A percentile compares a stretch with the other conserved stretches of the same genome.
Conservation (phyloP, 1,140 invertebrate genomes). For the Leptopilina clavipes region DNA sequence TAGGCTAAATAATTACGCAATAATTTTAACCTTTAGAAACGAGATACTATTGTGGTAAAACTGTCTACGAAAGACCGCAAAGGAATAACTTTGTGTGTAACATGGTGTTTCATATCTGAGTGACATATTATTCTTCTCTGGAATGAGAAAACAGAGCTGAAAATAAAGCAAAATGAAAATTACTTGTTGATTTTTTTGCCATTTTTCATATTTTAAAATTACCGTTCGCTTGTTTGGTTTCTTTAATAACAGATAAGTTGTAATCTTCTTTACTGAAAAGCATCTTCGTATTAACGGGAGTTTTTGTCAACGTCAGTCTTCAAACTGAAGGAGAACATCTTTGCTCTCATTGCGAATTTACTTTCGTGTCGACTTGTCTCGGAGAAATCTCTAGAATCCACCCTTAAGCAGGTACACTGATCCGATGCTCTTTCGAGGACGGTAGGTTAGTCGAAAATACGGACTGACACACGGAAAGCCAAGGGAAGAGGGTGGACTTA, state of each 20-base stretch:
- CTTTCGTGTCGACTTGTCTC: conserved; percentile 32
- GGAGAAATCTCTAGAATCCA: conserved; percentile 30
- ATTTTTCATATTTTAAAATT: too few species aligned
- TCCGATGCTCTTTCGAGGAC: conserved; percentile 30
- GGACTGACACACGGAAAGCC: conserved; percentile 26
- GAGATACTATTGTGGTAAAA: neutral
- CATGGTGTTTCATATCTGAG: neutral
- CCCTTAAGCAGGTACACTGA: conserved; percentile 31
- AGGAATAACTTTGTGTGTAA: neutral
- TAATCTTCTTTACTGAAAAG: neutral
- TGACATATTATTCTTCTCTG: too few species aligned
- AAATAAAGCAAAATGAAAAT: too few species aligned
- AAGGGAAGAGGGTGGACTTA: conserved; percentile 31
- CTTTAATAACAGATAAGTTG: too few species aligned
- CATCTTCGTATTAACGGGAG: neutral
- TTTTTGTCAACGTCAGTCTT: conserved; percentile 30
- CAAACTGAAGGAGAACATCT: neutral
- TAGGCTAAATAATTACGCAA: too few species aligned
- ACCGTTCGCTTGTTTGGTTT: too few species aligned
- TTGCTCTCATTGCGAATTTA: conserved; percentile 31
- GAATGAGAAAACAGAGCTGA: too few species aligned
- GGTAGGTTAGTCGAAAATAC: conserved; percentile 32
- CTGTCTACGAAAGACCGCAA: neutral
- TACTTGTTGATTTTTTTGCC: too few species aligned
- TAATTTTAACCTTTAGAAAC: neutral